Evolutionary conservation across 2,113 vertebrate species (phyloP), one percentile per base, ranked within the genome.

Genomic region (Narcine bancroftii): DNA sequence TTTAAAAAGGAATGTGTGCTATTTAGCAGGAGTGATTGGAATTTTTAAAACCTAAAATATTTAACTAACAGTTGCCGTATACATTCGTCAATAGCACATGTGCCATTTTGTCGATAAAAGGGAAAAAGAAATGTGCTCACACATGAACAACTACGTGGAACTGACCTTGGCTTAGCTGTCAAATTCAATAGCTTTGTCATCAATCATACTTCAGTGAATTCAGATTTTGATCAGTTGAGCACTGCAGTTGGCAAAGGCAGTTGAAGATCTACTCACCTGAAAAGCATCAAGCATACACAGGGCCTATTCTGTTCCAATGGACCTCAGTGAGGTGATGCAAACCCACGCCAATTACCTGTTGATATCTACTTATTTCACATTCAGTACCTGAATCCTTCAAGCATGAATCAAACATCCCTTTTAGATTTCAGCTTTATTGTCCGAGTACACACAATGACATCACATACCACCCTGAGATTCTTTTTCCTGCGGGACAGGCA

Each of bases 1-100:
- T 83, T 56, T 29, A 83, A 83, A 87, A 87, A 36, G 53, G 60
- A 63, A 53, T 56, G 53, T n/a, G 81, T 60, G 81, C 81, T 53
- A 87, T 36, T 87, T 21, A 87, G 36, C 81, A 9, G 29, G 47
- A 53, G 81, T 63, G 81, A 87, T 53, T 21, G 15, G 81, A 87
- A 87, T 87, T 87, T 87, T 60, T 36, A 87, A 87, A 87, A n/a
- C 33, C 56, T 15, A 6, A 0, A 5, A 17, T 56, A 50, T n/a
- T 53, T 56, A 83, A 33, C 47, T n/a, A n/a, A 56, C 53, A 36
- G 33, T 60, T 87, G 17, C 2, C 29, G 1, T 36, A 21, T 21
- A n/a, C n/a, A 56, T 7, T 47, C 17, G 47, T 36, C 33, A 56
- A 60, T 60, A n/a, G 0, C 72, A 39, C 33, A n/a, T 87, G 81